These are phyloP conservation scores for Zaprionus vittiger DNA, from an alignment of 1,140 invertebrate species.

Conservation along the genomic window DNA sequence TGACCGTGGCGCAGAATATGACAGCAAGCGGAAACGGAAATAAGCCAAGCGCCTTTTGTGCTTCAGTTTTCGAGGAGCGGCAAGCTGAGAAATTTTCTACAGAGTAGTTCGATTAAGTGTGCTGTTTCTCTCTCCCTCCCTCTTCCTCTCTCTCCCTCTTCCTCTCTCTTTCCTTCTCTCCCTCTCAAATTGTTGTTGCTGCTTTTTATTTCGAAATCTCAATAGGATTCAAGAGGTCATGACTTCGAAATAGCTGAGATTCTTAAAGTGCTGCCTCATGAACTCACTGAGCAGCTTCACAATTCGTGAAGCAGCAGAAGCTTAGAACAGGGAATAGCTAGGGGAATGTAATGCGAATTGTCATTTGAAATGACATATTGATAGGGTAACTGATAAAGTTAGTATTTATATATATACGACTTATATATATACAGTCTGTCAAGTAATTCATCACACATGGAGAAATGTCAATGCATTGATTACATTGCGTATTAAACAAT, in stretches of 20 bases:
- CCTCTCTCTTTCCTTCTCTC: neutral
- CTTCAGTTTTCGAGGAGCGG: constrained; percentile 35
- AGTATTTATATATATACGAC: too few species aligned
- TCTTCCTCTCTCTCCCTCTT: neutral
- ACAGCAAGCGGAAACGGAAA: constrained; percentile 66
- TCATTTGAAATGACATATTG: too few species aligned
- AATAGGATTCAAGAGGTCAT: constrained; percentile 21
- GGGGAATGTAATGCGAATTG: neutral
- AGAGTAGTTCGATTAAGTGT: constrained; percentile 26
- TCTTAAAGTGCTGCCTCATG: constrained; percentile 9
- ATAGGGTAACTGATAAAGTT: too few species aligned
- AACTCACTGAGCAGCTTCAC: neutral
- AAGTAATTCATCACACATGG: too few species aligned
- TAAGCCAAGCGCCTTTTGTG: constrained; percentile 69
- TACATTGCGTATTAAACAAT: too few species aligned
- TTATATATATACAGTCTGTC: too few species aligned
- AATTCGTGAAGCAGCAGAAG: neutral
- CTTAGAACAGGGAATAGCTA: neutral
- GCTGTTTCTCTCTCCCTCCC: too few species aligned
- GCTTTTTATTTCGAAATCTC: neutral
- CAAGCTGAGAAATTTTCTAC: constrained; percentile 34
- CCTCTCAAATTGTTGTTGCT: neutral
- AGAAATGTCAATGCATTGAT: too few species aligned
- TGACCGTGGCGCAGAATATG: constrained; percentile 45
- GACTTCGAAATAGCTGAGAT: constrained; percentile 8